Percentiles rank a stretch among this genome's conserved stretches.
These are phyloP conservation scores for Sinhomidia bicolor DNA, from an alignment of 2,888 invertebrate genomes.

Conservation along the genomic window DNA sequence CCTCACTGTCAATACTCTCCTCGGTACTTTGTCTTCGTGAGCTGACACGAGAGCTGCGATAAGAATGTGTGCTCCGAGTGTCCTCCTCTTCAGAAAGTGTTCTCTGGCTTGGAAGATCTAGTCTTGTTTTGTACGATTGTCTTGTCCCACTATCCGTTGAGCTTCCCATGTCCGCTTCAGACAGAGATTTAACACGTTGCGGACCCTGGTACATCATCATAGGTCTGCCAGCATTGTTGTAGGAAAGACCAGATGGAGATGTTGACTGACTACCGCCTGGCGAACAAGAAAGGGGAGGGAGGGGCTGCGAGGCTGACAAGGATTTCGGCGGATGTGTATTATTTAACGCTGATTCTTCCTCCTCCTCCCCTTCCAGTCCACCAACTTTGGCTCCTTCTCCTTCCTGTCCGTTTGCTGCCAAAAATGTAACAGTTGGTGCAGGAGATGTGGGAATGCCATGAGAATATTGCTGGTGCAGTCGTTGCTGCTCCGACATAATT, in stretches of 20 bases:
- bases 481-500: constrained; percentile 28
- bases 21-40: constrained; percentile 95
- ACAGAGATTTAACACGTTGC: constrained; percentile 87
- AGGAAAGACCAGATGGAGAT: constrained; percentile 71
- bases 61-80: constrained; percentile 92
- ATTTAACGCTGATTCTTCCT: constrained; percentile 28
- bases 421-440: constrained; percentile 68
- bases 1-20: constrained; percentile 95
- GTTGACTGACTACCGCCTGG: constrained; percentile 73
- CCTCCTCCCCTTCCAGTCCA: constrained; percentile 33
- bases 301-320: constrained; percentile 67
- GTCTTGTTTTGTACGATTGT: constrained; percentile 73
- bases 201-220: constrained; percentile 66
- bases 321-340: constrained; percentile 57
- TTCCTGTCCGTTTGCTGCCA: constrained; percentile 58
- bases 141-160: constrained; percentile 82
- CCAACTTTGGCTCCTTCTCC: neutral
- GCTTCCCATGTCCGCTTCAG: constrained; percentile 84
- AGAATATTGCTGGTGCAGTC: constrained; percentile 38
- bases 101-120: constrained; percentile 80
- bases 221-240: constrained; percentile 57
- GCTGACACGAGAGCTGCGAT: constrained; percentile 92
- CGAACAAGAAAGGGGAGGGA: constrained; percentile 64
- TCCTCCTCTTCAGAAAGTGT: constrained; percentile 86
- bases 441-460: constrained; percentile 33